phyloP scores from a whole-genome alignment of 2,888 invertebrate genomes.

The Drosophila acutilabella region DNA sequence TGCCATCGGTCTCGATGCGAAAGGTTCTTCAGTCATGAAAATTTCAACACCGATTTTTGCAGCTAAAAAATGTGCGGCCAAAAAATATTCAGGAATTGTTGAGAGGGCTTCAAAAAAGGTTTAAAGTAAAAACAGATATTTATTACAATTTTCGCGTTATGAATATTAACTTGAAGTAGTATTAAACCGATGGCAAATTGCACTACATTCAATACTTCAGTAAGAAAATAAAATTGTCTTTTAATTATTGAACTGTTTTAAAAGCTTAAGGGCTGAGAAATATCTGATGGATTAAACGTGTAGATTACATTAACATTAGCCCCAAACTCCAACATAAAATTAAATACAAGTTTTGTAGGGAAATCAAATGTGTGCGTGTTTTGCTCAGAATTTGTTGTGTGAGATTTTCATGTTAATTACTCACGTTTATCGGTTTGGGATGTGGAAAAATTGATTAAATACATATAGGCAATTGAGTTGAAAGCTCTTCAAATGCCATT shows the following conservation, averaged over 20 bases:
- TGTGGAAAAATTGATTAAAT: constrained; percentile 42
- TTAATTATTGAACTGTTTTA: background rate
- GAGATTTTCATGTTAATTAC: constrained; percentile 44
- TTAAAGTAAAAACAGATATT: constrained; percentile 24
- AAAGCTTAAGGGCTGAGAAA: no score
- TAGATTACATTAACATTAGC: constrained; percentile 7
- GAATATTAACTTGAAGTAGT: constrained; percentile 28
- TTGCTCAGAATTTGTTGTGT: constrained; percentile 1
- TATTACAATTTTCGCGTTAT: constrained; percentile 34
- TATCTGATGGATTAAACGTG: constrained; percentile 17
- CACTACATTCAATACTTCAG: constrained; percentile 6
- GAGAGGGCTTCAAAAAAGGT: constrained; percentile 3
- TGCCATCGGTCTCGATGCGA: constrained; percentile 23
- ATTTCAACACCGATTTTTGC: constrained; percentile 50
- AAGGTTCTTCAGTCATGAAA: constrained; percentile 46
- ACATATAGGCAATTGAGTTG: constrained; percentile 26
- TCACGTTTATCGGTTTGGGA: constrained; percentile 16
- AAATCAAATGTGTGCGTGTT: constrained; percentile 24
- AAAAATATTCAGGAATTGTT: constrained; percentile 36
- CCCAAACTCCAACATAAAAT: background rate
- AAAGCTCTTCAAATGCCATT: constrained; percentile 1
- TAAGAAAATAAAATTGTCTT: background rate
- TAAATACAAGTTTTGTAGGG: background rate
- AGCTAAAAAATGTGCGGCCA: constrained; percentile 31
- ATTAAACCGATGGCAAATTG: constrained; percentile 7